Evolutionary conservation across 2,797 vertebrate genomes (phyloP).

Genomic region (Myripristis murdjan): DNA sequence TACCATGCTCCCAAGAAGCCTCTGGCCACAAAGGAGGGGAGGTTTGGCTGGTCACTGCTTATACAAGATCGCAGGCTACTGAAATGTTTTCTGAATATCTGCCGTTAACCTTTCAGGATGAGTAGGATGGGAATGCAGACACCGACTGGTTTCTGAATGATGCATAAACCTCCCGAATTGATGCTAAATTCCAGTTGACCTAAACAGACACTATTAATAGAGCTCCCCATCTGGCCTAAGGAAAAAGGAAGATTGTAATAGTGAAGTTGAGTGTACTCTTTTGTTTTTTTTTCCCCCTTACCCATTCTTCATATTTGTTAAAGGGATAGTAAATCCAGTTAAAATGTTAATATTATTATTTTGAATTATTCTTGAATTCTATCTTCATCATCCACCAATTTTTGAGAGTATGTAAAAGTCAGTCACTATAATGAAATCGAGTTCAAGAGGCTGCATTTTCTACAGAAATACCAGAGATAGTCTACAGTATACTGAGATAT

Average conservation of each 20-base stretch:
- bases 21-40: slow-evolving; percentile 58
- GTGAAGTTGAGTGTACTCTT: slow-evolving; percentile 1
- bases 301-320: not conserved
- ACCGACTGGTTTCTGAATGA: slow-evolving; percentile 36
- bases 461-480: no score
- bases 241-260: slow-evolving; percentile 19
- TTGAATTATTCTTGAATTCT: no score
- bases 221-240: slow-evolving; percentile 25
- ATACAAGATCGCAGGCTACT: slow-evolving; percentile 63
- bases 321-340: not conserved
- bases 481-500: no score
- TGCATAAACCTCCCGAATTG: slow-evolving; percentile 19
- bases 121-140: slow-evolving; percentile 54
- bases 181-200: slow-evolving; percentile 18
- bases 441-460: no score
- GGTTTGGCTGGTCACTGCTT: slow-evolving; percentile 61
- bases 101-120: slow-evolving; percentile 74
- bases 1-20: slow-evolving; percentile 67
- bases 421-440: no score
- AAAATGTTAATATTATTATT: no score
- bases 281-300: slow-evolving; percentile 16
- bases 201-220: slow-evolving; percentile 40
- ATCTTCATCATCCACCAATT: no score
- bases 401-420: no score
- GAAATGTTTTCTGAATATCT: slow-evolving; percentile 70